Base-by-base conservation (phyloP, 2,113 vertebrate genomes). In the Paraplagusia blochii region DNA sequence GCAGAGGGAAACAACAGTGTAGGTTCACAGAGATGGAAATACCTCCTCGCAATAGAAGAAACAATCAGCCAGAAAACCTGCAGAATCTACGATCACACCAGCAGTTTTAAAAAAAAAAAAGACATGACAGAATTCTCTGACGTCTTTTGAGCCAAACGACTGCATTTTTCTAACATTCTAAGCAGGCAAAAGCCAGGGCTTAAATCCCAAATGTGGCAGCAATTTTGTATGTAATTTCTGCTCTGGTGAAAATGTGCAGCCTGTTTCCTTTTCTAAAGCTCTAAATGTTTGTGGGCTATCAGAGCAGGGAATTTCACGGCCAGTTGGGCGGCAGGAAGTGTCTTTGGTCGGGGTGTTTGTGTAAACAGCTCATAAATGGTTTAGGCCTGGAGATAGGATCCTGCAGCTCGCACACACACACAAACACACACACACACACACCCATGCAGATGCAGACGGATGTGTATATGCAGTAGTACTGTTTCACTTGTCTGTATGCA, bases 281-380 rank as follows among this genome's bases (percentile, higher is more conserved):
- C 53, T 52, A 47, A 87, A 80, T 58, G 77, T 74, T 59, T 29
- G 10, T 34, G 10, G 58, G 66, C 62, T 53, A 69, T 56, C 60
- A 67, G 53, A 49, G 55, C 58, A 72, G 65, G 67, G 60, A 55
- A 86, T 85, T 83, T 90, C 81, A 88, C 42, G 79, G 67, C 69
- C 77, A 80, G 69, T 88, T 90, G 82, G 79, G 44, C 49, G 11
- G 64, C 78, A 85, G 86, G 85, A 90, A 88, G 87, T 80, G 79
- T 66, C 66, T 80, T 61, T 58, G 72, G 74, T 68, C 47, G 36
- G 69, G 48, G 77, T 84, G 82, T 89, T 84, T 81, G 65, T 73
- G 48, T 74, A 75, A 84, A 86, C 77, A 69, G 60, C 63, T 65
- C 29, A 19, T 85, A 82, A 29, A 88, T 88, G 83, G 84, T 80